phyloP scores from a whole-genome alignment of 2,888 invertebrate species.

The Oligia fasciuncula region DNA sequence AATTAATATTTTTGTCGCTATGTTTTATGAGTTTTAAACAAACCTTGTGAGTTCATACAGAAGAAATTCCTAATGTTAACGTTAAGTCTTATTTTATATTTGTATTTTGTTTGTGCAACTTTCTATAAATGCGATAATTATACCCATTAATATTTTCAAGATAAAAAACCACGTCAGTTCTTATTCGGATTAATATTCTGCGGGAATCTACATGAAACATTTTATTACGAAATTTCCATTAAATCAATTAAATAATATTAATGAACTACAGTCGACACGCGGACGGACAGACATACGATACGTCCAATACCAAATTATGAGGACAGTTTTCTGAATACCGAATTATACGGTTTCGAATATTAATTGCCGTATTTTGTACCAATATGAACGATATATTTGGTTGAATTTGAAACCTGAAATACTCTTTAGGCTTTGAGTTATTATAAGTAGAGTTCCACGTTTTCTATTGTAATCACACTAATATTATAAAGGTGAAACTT shows the following conservation, averaged over 20 bases:
- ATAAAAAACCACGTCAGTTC: background rate
- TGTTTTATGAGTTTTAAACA: background rate
- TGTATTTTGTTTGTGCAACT: background rate
- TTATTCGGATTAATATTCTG: background rate
- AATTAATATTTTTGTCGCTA: background rate
- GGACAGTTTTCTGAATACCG: constrained; percentile 18
- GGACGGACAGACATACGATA: background rate
- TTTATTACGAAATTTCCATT: constrained; percentile 10
- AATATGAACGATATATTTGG: background rate
- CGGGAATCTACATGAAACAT: background rate
- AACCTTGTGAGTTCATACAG: background rate
- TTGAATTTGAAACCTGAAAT: background rate
- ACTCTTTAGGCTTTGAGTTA: background rate
- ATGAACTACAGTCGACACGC: constrained; percentile 31
- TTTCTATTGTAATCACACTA: background rate
- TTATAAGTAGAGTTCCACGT: background rate
- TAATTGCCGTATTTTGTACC: constrained; percentile 24
- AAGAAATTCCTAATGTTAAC: background rate
- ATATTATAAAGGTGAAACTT: too few relatives aligned
- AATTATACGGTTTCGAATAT: constrained; percentile 17
- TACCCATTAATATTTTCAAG: background rate
- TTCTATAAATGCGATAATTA: background rate
- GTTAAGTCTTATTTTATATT: background rate
- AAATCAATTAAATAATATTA: constrained; percentile 29
- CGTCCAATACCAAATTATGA: constrained; percentile 25